These are phyloP conservation scores for Avahi laniger DNA, from an alignment of 2,797 vertebrate species.

Conservation along the genomic window DNA sequence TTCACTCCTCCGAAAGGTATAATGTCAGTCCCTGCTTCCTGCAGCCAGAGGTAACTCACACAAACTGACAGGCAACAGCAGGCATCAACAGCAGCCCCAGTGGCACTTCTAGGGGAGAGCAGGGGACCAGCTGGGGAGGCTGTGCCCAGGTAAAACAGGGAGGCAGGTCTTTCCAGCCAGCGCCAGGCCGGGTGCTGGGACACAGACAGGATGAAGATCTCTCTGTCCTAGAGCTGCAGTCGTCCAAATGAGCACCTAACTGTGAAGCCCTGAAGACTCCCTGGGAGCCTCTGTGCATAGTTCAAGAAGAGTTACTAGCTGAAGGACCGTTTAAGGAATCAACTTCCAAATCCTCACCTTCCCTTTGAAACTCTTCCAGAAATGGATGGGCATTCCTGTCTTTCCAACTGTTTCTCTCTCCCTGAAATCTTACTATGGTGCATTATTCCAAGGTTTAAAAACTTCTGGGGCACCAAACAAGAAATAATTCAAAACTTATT, in stretches of 20 bases:
- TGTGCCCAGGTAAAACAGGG: neutral
- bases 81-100: neutral
- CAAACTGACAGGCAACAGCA: neutral
- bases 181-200: neutral
- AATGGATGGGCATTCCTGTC: fast-evolving
- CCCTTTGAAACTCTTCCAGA: neutral
- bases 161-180: neutral
- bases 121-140: neutral
- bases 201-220: fast-evolving
- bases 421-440: neutral
- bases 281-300: fast-evolving
- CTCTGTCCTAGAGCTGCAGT: neutral
- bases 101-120: neutral
- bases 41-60: neutral
- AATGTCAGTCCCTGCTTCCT: neutral
- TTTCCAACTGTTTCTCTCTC: neutral
- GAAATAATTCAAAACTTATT: neutral
- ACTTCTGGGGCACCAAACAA: neutral
- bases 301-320: neutral
- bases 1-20: neutral
- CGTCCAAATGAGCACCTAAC: fast-evolving
- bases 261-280: neutral
- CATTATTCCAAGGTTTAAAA: neutral
- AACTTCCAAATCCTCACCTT: neutral
- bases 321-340: neutral